Base-by-base conservation (phyloP, 2,888 invertebrate genomes). In the Heliothis peltigera region DNA sequence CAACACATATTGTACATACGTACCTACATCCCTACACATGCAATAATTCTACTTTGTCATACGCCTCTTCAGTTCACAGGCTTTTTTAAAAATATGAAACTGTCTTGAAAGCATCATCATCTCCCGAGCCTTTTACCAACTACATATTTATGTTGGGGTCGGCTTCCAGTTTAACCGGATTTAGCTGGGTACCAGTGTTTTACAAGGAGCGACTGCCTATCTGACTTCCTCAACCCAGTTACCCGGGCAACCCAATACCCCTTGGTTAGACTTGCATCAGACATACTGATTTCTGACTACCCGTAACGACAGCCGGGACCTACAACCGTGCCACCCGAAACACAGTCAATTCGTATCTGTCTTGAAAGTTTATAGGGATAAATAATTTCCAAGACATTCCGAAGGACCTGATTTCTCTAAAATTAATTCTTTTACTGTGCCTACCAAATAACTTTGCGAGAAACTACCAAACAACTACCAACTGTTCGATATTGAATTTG, bases 401-500 rank as follows among this genome's bases (percentile, higher is more conserved):
- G 12, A 39, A n/a, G n/a, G n/a, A 0, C 1, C 15, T n/a, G n/a
- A 39, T 39, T 39, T 39, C 39, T 39, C 15, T 0, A 42, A 42
- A 42, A n/a, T 42, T 17, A 4, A 28, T 3, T 28, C 15, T 18
- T n/a, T 8, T 5, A 39, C 12, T 12, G 10, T n/a, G 5, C n/a
- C 21, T n/a, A n/a, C n/a, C n/a, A n/a, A n/a, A n/a, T 15, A 57
- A 32, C n/a, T 60, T 18, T 57, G 21, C 15, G 10, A 1, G n/a
- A 35, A 43, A 47, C 5, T 25, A 17, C 19, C 15, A 2, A 52
- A 52, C 57, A 49, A 22, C n/a, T n/a, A 51, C n/a, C 6, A 2
- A 61, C 35, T 35, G 39, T 35, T 17, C 8, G 2, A 57, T 39
- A 57, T 32, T 32, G 32, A 21, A 35, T 19, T 22, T 56, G 46